These are phyloP conservation scores for Drosophila sulfurigaster DNA, from an alignment of 1,140 invertebrate species.

Conservation along the genomic window DNA sequence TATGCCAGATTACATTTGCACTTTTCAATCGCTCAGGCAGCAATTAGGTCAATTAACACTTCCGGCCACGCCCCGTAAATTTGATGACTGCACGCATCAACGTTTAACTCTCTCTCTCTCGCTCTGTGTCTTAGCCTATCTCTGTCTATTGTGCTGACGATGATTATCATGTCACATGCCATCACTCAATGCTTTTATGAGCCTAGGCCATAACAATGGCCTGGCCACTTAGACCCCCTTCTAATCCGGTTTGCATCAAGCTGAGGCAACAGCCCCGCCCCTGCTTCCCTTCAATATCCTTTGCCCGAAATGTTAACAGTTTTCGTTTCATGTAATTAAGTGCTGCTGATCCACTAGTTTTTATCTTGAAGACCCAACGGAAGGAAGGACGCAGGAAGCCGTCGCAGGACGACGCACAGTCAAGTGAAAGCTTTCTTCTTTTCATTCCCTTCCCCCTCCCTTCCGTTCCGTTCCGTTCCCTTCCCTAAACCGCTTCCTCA, in stretches of 20 bases:
- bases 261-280: neutral
- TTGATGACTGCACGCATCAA: conserved; percentile 44
- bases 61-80: conserved; percentile 25
- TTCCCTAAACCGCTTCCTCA: neutral
- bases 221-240: conserved; percentile 38
- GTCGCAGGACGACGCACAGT: conserved; percentile 8
- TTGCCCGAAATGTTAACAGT: conserved; percentile 69
- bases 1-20: conserved; percentile 27
- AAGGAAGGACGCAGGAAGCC: conserved; percentile 9
- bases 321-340: conserved; percentile 83
- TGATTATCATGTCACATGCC: conserved; percentile 77
- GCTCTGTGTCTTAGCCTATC: neutral
- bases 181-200: conserved; percentile 50
- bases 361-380: conserved; percentile 51
- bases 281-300: neutral
- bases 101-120: conserved; percentile 24
- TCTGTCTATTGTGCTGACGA: conserved; percentile 23
- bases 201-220: conserved; percentile 41
- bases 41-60: conserved; percentile 79
- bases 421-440: conserved; percentile 62
- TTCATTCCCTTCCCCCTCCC: neutral
- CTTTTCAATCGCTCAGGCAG: conserved; percentile 17
- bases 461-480: conserved; percentile 9
- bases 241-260: conserved; percentile 12
- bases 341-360: conserved; percentile 81